A percentile compares a stretch with the other conserved stretches of the same genome.
Evolutionary conservation across 2,888 invertebrate species (phyloP).

Genomic region (Drosophila neonasuta): DNA sequence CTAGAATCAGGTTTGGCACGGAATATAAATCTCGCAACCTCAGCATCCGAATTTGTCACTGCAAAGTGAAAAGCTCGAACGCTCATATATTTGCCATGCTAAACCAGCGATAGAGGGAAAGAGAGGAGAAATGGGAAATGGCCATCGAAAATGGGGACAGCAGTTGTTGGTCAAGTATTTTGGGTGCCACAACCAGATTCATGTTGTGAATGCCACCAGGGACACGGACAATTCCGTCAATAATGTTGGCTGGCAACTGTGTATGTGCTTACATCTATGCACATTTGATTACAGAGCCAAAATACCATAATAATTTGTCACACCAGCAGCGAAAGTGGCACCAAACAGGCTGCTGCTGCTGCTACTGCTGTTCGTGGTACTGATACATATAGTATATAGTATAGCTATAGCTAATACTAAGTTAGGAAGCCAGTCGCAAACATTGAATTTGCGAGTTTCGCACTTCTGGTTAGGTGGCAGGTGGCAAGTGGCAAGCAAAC

Average conservation of each 20-base stretch:
- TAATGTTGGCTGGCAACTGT: constrained; percentile 14
- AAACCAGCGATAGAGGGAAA: constrained; percentile 7
- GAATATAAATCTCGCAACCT: constrained; percentile 4
- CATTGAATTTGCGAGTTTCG: constrained; percentile 9
- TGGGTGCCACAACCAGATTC: background rate
- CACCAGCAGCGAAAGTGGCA: constrained; percentile 32
- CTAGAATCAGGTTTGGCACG: background rate
- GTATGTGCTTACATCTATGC: constrained; percentile 22
- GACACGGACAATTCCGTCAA: constrained; percentile 5
- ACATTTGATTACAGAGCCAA: constrained; percentile 56
- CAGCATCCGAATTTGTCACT: background rate
- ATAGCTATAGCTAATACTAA: background rate
- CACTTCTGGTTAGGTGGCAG: constrained; percentile 18
- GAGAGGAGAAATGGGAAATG: constrained; percentile 12
- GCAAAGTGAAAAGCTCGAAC: background rate
- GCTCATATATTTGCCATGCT: background rate
- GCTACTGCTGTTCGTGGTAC: constrained; percentile 5
- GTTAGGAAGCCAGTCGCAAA: constrained; percentile 25
- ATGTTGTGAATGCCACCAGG: background rate
- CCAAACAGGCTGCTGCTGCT: constrained; percentile 3
- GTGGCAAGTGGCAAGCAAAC: constrained; percentile 62
- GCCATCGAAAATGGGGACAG: constrained; percentile 15
- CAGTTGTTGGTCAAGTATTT: background rate
- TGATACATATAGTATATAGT: background rate
- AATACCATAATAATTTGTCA: constrained; percentile 58